Base-by-base conservation (phyloP, 92 coral and sea anemone genomes). In the Phenganax subtilis region DNA sequence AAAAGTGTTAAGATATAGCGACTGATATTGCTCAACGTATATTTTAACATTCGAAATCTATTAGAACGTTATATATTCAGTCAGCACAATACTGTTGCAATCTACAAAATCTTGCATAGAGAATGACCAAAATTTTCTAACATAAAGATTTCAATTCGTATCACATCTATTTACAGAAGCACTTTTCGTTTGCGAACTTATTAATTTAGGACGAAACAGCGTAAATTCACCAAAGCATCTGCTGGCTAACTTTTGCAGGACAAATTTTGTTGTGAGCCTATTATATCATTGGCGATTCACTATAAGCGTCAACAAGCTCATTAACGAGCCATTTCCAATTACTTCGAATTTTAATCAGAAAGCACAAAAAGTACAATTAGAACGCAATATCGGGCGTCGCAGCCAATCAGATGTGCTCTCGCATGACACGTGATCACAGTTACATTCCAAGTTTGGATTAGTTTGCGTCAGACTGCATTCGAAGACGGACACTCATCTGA, bases 341-440 rank as follows among this genome's bases (percentile, higher is more conserved):
- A 76, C 58, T 57, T 76, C 70, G 57, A 2, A 76, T 57, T 76
- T 76, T 76, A 76, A 76, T 76, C 69, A 76, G 70, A 57, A 54
- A 76, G 56, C 70, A 52, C 81, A 76, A 31, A 76, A 76, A 76
- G 81, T 59, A 70, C 81, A 76, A 76, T 76, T 76, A 76, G 25
- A 57, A 52, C 67, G 54, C 81, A 57, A 47, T 31, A 76, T 53
- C 28, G 51, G 55, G 11, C 16, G 31, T 51, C 27, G 14, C 3
- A 76, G 81, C 81, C 81, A 76, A 76, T 76, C 70, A 76, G 10
- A 64, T 31, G 53, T 0, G 9, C 25, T 69, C 28, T 58, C 28
- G 58, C 55, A 29, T 5, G 56, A 57, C 81, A 76, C 81, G 70
- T 76, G 81, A 10, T 16, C 15, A 6, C n/a, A 20, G 12, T 37